A percentile compares a stretch with the other conserved stretches of the same genome.
Conservation (phyloP, 2,797 vertebrate genomes). For the Amphiprion clarkii region DNA sequence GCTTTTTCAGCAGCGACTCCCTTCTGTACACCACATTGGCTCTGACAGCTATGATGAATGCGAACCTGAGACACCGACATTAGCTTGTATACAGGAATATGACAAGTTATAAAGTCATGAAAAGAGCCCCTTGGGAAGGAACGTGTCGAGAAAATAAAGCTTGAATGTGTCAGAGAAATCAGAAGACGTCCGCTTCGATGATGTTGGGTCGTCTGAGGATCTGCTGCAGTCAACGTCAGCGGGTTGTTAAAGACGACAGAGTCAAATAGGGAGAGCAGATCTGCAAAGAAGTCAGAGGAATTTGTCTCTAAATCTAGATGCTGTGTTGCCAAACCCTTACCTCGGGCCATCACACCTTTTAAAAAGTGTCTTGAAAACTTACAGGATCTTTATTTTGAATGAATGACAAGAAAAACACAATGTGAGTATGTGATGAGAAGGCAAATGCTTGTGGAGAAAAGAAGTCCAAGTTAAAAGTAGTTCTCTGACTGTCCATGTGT, state of each 20-base stretch:
- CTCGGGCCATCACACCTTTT: not conserved
- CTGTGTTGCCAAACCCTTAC: slow-evolving; percentile 17
- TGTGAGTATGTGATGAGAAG: slow-evolving; percentile 1
- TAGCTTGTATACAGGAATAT: slow-evolving; percentile 45
- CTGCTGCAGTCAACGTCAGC: slow-evolving; percentile 7
- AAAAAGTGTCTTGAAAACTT: slow-evolving; percentile 16
- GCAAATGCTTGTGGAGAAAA: slow-evolving; percentile 20
- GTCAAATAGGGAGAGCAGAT: slow-evolving; percentile 27
- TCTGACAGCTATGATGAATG: slow-evolving; percentile 77
- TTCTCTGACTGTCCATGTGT: slow-evolving; percentile 19
- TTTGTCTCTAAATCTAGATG: slow-evolving; percentile 20
- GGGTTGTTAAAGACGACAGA: slow-evolving; percentile 16
- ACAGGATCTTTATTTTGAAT: slow-evolving; percentile 29
- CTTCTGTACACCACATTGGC: slow-evolving; percentile 58
- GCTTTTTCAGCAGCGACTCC: slow-evolving; percentile 61
- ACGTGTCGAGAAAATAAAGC: slow-evolving; percentile 42
- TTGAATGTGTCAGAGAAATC: slow-evolving; percentile 32
- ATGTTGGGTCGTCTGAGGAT: slow-evolving; percentile 7
- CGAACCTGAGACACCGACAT: slow-evolving; percentile 47
- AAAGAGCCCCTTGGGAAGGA: slow-evolving; percentile 35
- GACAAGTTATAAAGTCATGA: slow-evolving; percentile 51
- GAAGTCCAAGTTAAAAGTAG: slow-evolving; percentile 14
- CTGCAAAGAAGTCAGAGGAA: slow-evolving; percentile 24
- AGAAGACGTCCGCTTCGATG: slow-evolving; percentile 15
- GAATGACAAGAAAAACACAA: slow-evolving; percentile 22